A percentile compares a stretch with the other conserved stretches of the same genome.
phyloP scores from a whole-genome alignment of 2,113 vertebrate species.

The Chionomys nivalis region DNA sequence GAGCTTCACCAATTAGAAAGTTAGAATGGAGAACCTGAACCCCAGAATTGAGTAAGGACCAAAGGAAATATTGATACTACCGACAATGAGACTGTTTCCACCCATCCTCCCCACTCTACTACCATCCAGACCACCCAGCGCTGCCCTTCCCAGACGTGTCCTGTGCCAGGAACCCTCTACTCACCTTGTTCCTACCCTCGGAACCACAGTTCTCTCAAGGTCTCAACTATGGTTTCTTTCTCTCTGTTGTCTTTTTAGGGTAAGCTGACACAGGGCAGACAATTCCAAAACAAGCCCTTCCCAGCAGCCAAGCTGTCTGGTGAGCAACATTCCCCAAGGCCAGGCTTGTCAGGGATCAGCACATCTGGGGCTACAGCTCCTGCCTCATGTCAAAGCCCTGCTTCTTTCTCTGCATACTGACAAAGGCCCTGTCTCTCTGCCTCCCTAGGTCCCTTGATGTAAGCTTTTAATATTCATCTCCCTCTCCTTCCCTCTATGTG shows the following conservation, averaged over 20 bases:
- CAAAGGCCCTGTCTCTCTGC: constrained; percentile 47
- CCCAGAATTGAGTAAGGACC: background rate
- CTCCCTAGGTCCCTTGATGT: constrained; percentile 55
- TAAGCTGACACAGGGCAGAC: constrained; percentile 22
- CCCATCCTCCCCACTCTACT: background rate
- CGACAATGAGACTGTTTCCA: background rate
- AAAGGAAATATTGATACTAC: constrained; percentile 45
- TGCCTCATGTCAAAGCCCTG: constrained; percentile 36
- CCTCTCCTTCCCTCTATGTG: constrained; percentile 64
- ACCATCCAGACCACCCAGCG: background rate
- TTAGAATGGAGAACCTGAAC: background rate
- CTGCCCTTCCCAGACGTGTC: background rate
- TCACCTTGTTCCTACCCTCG: background rate
- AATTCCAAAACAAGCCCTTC: constrained; percentile 42
- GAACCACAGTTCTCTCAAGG: constrained; percentile 1
- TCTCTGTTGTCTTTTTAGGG: constrained; percentile 44
- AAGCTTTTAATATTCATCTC: constrained; percentile 77
- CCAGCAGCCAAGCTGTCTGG: constrained; percentile 24
- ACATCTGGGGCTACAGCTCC: background rate
- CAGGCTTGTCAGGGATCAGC: constrained; percentile 63
- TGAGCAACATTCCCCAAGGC: constrained; percentile 47
- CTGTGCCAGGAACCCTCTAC: background rate
- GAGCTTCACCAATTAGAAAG: background rate
- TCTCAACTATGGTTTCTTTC: background rate
- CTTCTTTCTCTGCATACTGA: constrained; percentile 53